These are phyloP conservation scores for Pimephales promelas DNA, from an alignment of 2,113 vertebrate genomes.

Conservation along the genomic window DNA sequence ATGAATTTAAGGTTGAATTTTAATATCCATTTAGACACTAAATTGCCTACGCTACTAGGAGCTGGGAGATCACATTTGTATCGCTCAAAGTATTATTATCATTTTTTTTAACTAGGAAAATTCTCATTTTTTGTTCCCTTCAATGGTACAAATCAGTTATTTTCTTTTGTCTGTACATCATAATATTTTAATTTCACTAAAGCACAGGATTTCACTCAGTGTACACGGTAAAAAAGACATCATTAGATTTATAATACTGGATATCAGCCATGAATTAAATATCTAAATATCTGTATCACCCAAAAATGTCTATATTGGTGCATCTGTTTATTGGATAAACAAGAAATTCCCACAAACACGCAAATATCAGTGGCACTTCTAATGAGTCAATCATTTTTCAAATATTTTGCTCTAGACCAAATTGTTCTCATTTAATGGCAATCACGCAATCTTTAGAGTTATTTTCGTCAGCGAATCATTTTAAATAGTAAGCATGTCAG, in stretches of 20 bases:
- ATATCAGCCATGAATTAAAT: neutral
- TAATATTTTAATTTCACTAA: neutral
- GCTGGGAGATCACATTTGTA: no score
- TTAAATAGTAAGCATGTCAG: slow-evolving; percentile 18
- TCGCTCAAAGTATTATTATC: no score
- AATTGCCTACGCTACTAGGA: neutral
- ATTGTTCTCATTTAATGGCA: slow-evolving; percentile 39
- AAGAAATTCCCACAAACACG: slow-evolving; percentile 33
- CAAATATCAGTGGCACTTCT: slow-evolving; percentile 21
- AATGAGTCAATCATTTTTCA: slow-evolving; percentile 17
- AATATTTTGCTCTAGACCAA: slow-evolving; percentile 8
- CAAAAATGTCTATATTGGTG: slow-evolving; percentile 43
- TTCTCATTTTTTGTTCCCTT: neutral
- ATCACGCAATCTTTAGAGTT: slow-evolving; percentile 35
- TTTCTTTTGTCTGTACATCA: neutral
- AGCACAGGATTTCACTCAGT: neutral
- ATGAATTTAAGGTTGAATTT: no score
- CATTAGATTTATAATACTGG: neutral
- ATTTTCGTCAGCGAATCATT: slow-evolving; percentile 2
- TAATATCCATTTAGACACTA: no score
- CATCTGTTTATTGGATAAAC: neutral
- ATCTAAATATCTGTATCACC: neutral
- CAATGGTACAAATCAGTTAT: neutral
- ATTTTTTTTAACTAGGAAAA: no score
- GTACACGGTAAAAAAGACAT: neutral